phyloP scores from a whole-genome alignment of 2,888 invertebrate species.

The Aphidius colemani region DNA sequence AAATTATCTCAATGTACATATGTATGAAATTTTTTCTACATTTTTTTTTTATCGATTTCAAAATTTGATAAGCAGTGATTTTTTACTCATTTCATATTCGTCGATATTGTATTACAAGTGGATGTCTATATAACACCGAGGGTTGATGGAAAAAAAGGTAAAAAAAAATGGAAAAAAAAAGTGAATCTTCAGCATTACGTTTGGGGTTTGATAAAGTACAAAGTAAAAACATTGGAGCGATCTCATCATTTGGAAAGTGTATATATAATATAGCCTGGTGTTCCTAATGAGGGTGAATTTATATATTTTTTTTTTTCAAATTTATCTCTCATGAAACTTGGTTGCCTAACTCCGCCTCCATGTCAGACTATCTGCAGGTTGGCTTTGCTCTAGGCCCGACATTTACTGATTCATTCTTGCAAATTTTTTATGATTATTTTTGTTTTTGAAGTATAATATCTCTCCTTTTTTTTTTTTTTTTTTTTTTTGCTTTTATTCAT shows the following conservation, averaged over 20 bases:
- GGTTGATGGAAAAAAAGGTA: too few species aligned
- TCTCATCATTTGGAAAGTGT: constrained; percentile 25
- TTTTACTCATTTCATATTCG: too few species aligned
- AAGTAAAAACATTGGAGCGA: constrained; percentile 10
- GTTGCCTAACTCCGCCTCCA: neutral
- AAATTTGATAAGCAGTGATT: too few species aligned
- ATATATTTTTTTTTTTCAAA: neutral
- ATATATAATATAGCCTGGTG: constrained; percentile 41
- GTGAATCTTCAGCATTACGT: constrained; percentile 5
- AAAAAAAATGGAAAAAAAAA: neutral
- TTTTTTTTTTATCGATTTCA: too few species aligned
- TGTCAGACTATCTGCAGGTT: neutral
- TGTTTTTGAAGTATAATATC: too few species aligned
- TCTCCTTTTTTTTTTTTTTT: constrained; percentile 20
- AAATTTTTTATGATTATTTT: constrained; percentile 16
- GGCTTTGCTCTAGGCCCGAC: neutral
- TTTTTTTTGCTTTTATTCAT: constrained; percentile 33
- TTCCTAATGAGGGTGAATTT: constrained; percentile 48
- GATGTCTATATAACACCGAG: too few species aligned
- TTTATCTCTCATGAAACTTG: neutral
- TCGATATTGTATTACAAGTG: too few species aligned
- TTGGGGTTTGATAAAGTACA: constrained; percentile 2
- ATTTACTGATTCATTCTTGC: constrained; percentile 19
- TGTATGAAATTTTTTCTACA: too few species aligned
- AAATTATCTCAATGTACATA: too few species aligned